Evolutionary conservation across 2,888 invertebrate species (phyloP).

Genomic region (Rhodophaea formosa): DNA sequence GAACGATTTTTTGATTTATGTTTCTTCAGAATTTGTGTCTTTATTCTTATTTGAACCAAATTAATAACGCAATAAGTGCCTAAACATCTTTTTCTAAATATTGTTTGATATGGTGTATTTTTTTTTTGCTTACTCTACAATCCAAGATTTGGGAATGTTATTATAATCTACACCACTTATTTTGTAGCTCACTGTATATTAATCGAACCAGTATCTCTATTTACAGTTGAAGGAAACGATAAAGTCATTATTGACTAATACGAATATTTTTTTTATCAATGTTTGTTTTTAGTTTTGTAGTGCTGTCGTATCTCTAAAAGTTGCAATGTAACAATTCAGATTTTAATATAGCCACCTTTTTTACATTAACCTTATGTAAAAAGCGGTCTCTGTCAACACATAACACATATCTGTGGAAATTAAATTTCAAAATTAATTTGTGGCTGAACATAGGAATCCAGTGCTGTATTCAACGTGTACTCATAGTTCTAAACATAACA

Average conservation of each 20-base stretch:
- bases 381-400: no score
- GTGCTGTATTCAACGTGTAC: no score
- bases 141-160: neutral
- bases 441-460: no score
- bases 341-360: no score
- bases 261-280: no score
- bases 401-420: no score
- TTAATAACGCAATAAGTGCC: neutral
- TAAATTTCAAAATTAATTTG: no score
- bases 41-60: neutral
- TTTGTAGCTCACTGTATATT: constrained; percentile 1
- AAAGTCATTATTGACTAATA: neutral
- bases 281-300: no score
- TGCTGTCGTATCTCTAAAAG: no score
- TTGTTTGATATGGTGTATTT: neutral
- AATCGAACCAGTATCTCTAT: neutral
- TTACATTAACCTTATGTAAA: no score
- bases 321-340: no score
- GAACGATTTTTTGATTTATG: neutral
- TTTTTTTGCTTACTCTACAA: constrained; percentile 3
- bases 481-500: no score
- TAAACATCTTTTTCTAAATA: neutral
- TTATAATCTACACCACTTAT: constrained; percentile 4
- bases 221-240: neutral
- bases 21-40: neutral